Percentiles rank a stretch among this genome's conserved stretches.
Evolutionary conservation across 92 coral and sea anemone species (phyloP).

Genomic region (Zoanthus sansibaricus): DNA sequence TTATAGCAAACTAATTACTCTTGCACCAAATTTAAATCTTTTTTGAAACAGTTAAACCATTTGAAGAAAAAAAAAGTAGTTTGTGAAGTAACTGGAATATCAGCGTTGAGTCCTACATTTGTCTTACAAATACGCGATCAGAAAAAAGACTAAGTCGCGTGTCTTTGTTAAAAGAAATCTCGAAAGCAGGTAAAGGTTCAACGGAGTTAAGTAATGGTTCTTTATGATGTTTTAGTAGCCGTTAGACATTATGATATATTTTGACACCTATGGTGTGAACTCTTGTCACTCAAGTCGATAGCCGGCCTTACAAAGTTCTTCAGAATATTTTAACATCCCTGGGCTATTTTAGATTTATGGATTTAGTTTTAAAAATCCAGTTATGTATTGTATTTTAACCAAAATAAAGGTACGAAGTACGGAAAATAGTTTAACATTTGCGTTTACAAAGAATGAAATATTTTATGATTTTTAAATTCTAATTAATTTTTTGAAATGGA

Average conservation of each 20-base stretch:
- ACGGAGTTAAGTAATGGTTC: background rate
- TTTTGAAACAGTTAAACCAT: conserved; percentile 7
- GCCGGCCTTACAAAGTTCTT: background rate
- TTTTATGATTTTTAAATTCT: background rate
- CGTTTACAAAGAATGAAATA: background rate
- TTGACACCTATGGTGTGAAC: background rate
- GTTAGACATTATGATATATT: background rate
- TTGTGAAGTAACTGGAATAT: background rate
- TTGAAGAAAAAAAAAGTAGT: background rate
- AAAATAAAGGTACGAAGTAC: background rate
- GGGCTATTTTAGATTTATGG: background rate
- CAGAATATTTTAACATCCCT: background rate
- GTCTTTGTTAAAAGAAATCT: background rate
- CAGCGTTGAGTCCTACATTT: no score
- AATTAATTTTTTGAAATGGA: background rate
- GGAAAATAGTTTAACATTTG: background rate
- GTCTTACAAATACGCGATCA: background rate
- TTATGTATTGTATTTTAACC: background rate
- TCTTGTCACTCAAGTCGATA: background rate
- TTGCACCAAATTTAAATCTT: conserved; percentile 18
- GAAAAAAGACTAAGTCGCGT: background rate
- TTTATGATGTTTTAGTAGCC: background rate
- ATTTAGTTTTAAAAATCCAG: background rate
- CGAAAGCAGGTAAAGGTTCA: background rate
- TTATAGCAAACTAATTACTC: conserved; percentile 38